Evolutionary conservation across 2,113 vertebrate genomes (phyloP).

Genomic region (Cyprinodon tularosa): DNA sequence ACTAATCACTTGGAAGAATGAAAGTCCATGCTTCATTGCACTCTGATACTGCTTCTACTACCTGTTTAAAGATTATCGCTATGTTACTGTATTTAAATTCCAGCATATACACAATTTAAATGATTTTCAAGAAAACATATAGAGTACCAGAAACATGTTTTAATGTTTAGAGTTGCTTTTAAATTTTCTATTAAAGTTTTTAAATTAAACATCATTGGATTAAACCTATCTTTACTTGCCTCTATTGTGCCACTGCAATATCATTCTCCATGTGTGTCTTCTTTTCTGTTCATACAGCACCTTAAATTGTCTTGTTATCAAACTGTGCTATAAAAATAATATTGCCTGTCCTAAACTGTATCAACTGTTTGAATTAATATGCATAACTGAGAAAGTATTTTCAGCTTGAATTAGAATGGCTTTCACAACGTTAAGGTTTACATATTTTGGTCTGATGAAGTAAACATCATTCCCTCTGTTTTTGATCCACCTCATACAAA

Average conservation of each 20-base stretch:
- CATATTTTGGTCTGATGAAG: neutral
- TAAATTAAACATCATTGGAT: no score
- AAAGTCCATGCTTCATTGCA: neutral
- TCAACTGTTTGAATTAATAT: neutral
- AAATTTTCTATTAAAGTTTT: neutral
- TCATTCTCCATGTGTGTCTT: no score
- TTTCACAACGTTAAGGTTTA: neutral
- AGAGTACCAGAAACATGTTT: neutral
- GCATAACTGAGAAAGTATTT: neutral
- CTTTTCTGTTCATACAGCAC: no score
- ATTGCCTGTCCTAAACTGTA: no score
- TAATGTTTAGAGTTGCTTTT: neutral
- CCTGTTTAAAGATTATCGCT: conserved; percentile 5
- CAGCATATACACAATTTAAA: conserved; percentile 1
- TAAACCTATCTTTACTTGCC: no score
- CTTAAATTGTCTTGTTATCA: no score
- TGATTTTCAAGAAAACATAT: neutral
- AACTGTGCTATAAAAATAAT: no score
- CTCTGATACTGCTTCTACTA: conserved; percentile 12
- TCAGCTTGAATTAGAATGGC: no score
- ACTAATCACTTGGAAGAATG: conserved; percentile 20
- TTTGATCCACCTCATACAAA: neutral
- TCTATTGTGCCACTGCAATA: no score
- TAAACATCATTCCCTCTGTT: neutral
- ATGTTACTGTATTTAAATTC: neutral